phyloP scores from a whole-genome alignment of 2,797 vertebrate species.

The Galaxias olidus region DNA sequence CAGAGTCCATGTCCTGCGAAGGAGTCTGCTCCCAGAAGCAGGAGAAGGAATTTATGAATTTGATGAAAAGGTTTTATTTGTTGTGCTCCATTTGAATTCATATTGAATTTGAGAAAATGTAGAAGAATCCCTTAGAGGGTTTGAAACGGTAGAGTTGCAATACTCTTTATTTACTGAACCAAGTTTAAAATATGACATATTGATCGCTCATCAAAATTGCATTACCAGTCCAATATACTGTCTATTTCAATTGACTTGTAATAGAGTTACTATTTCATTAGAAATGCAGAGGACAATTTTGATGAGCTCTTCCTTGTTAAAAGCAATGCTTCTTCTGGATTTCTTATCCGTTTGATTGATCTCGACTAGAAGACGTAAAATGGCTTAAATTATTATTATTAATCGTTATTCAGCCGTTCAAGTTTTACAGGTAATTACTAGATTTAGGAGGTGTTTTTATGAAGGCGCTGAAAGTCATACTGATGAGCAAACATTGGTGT shows the following conservation, averaged over 20 bases:
- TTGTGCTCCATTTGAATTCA: slow-evolving; percentile 37
- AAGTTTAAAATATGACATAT: too few relatives aligned
- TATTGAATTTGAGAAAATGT: slow-evolving; percentile 28
- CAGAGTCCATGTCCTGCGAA: slow-evolving; percentile 50
- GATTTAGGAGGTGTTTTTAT: slow-evolving; percentile 60
- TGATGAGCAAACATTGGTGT: slow-evolving; percentile 62
- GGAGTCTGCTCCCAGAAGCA: slow-evolving; percentile 22
- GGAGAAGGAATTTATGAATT: slow-evolving; percentile 58
- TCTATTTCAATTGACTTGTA: too few relatives aligned
- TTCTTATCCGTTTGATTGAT: background rate
- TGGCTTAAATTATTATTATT: slow-evolving; percentile 28
- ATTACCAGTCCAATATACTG: too few relatives aligned
- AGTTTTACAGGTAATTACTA: slow-evolving; percentile 63
- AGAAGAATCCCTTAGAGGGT: too few relatives aligned
- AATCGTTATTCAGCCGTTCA: slow-evolving; percentile 48
- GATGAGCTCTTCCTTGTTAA: slow-evolving; percentile 16
- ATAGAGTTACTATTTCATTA: too few relatives aligned
- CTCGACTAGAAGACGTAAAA: slow-evolving; percentile 19
- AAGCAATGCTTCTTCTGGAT: slow-evolving; percentile 4
- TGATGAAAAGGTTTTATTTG: slow-evolving; percentile 31
- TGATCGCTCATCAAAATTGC: too few relatives aligned
- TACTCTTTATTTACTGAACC: too few relatives aligned
- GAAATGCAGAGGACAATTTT: background rate
- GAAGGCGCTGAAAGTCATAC: slow-evolving; percentile 58
- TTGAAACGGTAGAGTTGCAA: too few relatives aligned